Conservation (phyloP, 2,888 invertebrate genomes). For the Epinotia ramella region DNA sequence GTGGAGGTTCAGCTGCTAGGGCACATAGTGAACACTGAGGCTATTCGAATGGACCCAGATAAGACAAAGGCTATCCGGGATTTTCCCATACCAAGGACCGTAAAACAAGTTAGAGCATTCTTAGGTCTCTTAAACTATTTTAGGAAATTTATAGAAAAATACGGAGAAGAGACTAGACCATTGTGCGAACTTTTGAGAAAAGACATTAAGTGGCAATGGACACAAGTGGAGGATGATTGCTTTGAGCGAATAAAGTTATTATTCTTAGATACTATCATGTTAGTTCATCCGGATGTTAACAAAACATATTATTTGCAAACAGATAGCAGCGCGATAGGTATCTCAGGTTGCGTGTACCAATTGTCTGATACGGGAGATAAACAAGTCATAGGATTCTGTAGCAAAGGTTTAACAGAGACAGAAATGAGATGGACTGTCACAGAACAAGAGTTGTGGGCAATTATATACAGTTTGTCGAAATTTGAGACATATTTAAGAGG, state of each 20-base stretch:
- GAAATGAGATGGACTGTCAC: constrained; percentile 50
- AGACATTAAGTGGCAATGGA: background rate
- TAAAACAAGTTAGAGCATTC: constrained; percentile 2
- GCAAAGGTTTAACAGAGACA: constrained; percentile 47
- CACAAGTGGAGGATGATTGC: background rate
- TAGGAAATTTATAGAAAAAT: background rate
- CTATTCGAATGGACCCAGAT: background rate
- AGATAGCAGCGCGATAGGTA: constrained; percentile 13
- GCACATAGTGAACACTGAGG: background rate
- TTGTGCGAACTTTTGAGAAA: constrained; percentile 4
- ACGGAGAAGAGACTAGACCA: constrained; percentile 1
- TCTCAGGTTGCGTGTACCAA: constrained; percentile 11
- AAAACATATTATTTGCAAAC: constrained; percentile 22
- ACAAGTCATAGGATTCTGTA: constrained; percentile 46
- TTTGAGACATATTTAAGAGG: constrained; percentile 48
- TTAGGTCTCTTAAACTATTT: constrained; percentile 1
- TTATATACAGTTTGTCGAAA: constrained; percentile 51
- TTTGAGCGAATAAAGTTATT: background rate
- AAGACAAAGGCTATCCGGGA: background rate
- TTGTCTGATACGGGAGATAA: constrained; percentile 2
- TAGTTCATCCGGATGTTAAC: background rate
- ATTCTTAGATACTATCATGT: background rate
- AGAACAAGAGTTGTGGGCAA: constrained; percentile 53
- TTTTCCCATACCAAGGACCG: background rate
- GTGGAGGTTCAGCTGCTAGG: background rate